These are phyloP conservation scores for Chinchilla lanigera DNA, from an alignment of 2,113 vertebrate species.

Conservation along the genomic window DNA sequence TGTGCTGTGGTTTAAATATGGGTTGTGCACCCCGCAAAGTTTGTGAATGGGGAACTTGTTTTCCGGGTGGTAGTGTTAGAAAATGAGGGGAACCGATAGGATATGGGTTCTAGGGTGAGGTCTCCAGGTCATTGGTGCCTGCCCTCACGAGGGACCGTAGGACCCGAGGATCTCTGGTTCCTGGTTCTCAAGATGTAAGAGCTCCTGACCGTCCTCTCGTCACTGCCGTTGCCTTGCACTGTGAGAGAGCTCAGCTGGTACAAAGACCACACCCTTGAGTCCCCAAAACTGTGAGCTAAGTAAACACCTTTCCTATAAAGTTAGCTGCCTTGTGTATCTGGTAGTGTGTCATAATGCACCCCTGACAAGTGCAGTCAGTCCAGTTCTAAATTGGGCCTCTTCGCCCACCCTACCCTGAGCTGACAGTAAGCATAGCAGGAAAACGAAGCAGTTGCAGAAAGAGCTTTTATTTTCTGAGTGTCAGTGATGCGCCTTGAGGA, in stretches of 20 bases:
- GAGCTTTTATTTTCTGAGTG: background rate
- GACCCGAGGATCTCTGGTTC: background rate
- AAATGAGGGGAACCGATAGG: background rate
- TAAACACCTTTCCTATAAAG: background rate
- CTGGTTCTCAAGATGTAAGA: background rate
- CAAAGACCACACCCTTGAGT: background rate
- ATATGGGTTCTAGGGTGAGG: background rate
- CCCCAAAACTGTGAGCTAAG: background rate
- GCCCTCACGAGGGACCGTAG: background rate
- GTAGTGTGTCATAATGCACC: background rate
- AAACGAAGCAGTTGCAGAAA: background rate
- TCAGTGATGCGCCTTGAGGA: background rate
- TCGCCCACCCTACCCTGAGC: background rate
- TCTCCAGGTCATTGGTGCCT: background rate
- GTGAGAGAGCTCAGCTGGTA: background rate
- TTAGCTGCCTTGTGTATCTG: background rate
- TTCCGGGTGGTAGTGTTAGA: background rate
- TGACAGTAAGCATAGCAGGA: background rate
- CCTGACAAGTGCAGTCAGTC: background rate
- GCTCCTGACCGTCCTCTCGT: too few species aligned
- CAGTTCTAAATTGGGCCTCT: background rate
- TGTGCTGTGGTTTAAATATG: background rate
- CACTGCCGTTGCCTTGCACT: background rate
- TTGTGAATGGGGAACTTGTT: background rate
- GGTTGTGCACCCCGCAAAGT: background rate